phyloP scores from a whole-genome alignment of 2,888 invertebrate genomes.

The Athripsodes cinereus region DNA sequence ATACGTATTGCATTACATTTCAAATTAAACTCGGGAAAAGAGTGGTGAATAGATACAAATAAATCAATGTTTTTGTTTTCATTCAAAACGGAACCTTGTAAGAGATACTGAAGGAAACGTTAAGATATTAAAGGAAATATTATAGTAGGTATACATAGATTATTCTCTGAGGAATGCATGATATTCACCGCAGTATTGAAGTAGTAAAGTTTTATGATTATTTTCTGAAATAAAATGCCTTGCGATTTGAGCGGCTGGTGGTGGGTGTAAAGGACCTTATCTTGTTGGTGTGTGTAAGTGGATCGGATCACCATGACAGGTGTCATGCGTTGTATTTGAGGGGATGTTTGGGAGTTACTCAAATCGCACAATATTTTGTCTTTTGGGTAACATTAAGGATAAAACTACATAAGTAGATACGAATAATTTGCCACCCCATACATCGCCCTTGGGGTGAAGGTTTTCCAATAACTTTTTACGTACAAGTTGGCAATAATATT shows the following conservation, averaged over 20 bases:
- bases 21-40: no score
- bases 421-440: constrained; percentile 12
- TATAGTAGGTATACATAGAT: no score
- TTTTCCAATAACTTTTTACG: constrained; percentile 1
- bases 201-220: background rate
- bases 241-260: background rate
- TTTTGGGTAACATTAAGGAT: constrained; percentile 13
- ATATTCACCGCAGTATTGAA: background rate
- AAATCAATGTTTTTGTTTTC: no score
- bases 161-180: background rate
- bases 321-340: constrained; percentile 20
- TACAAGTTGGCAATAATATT: background rate
- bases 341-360: constrained; percentile 11
- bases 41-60: no score
- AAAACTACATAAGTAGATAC: constrained; percentile 1
- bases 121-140: no score
- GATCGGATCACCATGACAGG: constrained; percentile 21
- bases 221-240: background rate
- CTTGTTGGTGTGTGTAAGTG: constrained; percentile 9
- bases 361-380: constrained; percentile 9
- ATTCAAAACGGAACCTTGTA: no score
- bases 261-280: constrained; percentile 2
- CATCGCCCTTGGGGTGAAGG: background rate
- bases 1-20: no score
- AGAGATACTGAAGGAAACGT: no score